Percentiles rank a stretch among this genome's conserved stretches.
phyloP scores from a whole-genome alignment of 1,140 invertebrate species.

The Leptinotarsa undecemlineata region DNA sequence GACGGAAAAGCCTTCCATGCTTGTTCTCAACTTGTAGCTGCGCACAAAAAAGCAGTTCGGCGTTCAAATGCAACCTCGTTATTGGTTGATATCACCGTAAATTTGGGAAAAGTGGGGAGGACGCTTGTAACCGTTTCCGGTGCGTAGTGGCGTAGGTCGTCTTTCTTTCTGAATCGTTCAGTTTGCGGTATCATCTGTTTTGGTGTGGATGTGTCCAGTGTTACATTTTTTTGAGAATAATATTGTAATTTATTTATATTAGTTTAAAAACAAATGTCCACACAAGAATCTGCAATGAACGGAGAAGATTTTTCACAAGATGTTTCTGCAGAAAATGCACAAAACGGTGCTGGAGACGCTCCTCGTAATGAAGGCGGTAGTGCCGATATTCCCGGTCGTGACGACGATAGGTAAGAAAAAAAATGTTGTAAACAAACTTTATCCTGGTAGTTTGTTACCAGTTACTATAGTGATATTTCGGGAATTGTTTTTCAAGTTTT shows the following conservation, averaged over 20 bases:
- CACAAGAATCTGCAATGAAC: conserved; percentile 56
- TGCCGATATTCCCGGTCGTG: conserved; percentile 68
- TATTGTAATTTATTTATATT: conserved; percentile 27
- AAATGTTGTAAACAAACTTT: neutral
- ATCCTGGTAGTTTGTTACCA: neutral
- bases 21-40: neutral
- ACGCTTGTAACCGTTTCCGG: conserved; percentile 1
- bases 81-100: neutral
- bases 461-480: neutral
- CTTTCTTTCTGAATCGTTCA: neutral
- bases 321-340: conserved; percentile 56
- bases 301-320: conserved; percentile 73
- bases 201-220: neutral
- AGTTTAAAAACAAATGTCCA: conserved; percentile 45
- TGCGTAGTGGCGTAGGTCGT: neutral
- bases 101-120: neutral
- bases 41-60: neutral
- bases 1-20: neutral
- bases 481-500: neutral
- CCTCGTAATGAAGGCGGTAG: conserved; percentile 64
- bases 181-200: neutral
- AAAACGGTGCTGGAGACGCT: conserved; percentile 64
- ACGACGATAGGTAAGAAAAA: conserved; percentile 70
- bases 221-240: neutral
- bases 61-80: neutral